These are phyloP conservation scores for Garrulus glandarius DNA, from an alignment of 2,797 vertebrate species.

Conservation along the genomic window DNA sequence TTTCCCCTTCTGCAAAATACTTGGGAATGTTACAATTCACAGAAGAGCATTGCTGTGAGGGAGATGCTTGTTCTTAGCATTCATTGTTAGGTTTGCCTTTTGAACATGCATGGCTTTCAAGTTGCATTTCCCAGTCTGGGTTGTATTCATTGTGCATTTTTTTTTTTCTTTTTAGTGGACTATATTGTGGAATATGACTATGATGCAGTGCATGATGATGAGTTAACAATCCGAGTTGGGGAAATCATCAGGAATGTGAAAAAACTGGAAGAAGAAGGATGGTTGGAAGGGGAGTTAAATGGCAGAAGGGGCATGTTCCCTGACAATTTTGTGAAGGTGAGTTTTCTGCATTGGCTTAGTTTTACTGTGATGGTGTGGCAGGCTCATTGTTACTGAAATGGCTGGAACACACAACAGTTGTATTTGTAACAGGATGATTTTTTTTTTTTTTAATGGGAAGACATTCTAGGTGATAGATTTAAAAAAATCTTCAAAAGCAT, in stretches of 20 bases:
- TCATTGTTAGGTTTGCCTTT: background rate
- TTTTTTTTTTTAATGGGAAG: background rate
- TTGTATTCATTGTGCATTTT: background rate
- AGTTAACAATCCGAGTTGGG: constrained; percentile 87
- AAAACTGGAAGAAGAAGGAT: constrained; percentile 92
- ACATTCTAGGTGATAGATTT: background rate
- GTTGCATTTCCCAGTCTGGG: background rate
- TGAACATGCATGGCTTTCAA: background rate
- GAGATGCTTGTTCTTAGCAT: background rate
- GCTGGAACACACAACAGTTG: background rate
- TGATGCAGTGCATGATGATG: constrained; percentile 90
- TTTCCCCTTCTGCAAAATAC: background rate
- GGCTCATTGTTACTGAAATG: background rate
- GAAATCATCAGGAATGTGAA: constrained; percentile 92
- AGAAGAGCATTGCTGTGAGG: background rate
- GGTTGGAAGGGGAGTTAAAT: constrained; percentile 93
- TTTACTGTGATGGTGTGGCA: background rate
- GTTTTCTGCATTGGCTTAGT: constrained; percentile 2
- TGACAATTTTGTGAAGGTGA: constrained; percentile 98
- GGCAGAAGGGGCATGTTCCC: constrained; percentile 92
- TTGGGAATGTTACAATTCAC: background rate
- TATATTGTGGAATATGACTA: constrained; percentile 95
- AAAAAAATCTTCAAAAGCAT: no score
- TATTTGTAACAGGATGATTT: background rate
- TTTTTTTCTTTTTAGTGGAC: constrained; percentile 77